Evolutionary conservation across 2,113 vertebrate genomes (phyloP), one percentile per base, ranked within the genome.

Genomic region (Saguinus midas): DNA sequence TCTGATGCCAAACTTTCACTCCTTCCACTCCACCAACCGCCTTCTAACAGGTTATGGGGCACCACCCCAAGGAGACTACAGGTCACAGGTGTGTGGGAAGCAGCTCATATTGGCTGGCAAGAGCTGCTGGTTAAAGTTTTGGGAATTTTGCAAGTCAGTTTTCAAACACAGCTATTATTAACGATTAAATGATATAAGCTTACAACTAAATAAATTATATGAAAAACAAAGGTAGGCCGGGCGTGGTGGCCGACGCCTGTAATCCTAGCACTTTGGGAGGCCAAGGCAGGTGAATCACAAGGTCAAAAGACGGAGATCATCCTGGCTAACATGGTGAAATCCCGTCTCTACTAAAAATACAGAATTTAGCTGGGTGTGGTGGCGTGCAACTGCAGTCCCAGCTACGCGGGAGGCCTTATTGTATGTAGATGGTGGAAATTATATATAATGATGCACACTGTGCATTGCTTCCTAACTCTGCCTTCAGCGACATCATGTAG

Each of bases 401-500:
- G 52, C 52, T 52, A 52, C 52, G 17, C 16, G 52, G 52, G 52
- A 52, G 5, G 52, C 16, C 45, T 55, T 50, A 8, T 72, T 57
- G 5, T 4, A 3, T 18, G 27, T 37, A 3, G 10, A 14, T 11
- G 18, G 17, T n/a, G 13, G 17, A 57, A 40, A 27, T 4, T 11
- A 66, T 3, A 0, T 0, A 0, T 4, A 10, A 37, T 0, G 12
- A 14, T 8, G 35, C 2, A 37, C 78, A 14, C 35, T 7, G 14
- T 0, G 0, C 13, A 5, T 13, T 3, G 40, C 73, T 23, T 61
- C 40, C 87, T 37, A n/a, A 16, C 7, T 9, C 14, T 8, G 0
- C 1, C 0, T 45, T 21, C 32, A 0, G 10, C 1, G 50, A 48
- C 0, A 0, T 11, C 40, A 8, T 18, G 2, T 4, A 16, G 21